Conservation (phyloP, 2,797 vertebrate species). For the Natrix natrix region DNA sequence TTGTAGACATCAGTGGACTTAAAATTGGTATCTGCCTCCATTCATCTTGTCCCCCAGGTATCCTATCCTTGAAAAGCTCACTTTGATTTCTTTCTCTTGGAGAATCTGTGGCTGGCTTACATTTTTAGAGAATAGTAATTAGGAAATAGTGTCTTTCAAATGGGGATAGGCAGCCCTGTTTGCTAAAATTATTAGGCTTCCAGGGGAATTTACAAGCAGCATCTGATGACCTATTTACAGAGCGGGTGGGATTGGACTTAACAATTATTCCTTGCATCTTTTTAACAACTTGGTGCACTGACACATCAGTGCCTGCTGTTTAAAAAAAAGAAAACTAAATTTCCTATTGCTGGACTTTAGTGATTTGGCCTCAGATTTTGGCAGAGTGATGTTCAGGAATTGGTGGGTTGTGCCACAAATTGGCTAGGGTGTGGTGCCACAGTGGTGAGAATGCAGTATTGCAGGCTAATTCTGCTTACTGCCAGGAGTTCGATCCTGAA, state of each 20-base stretch:
- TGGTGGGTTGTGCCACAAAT: not conserved
- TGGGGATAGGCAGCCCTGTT: not conserved
- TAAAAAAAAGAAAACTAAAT: not conserved
- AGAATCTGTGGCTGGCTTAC: not conserved
- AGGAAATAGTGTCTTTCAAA: not conserved
- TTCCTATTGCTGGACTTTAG: not conserved
- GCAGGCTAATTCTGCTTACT: not conserved
- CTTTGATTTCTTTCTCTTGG: not conserved
- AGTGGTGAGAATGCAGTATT: not conserved
- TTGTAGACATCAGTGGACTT: rapidly evolving
- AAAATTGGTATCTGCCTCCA: too few relatives aligned
- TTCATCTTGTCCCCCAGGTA: not conserved
- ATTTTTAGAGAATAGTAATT: not conserved
- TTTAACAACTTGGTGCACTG: not conserved
- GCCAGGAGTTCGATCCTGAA: not conserved
- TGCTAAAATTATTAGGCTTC: not conserved
- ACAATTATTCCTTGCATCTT: not conserved
- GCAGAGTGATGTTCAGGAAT: not conserved
- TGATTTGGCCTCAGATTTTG: not conserved
- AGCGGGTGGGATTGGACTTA: not conserved
- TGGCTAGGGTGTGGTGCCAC: not conserved
- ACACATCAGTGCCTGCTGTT: not conserved
- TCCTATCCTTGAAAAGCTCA: not conserved
- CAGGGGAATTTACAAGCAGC: not conserved
- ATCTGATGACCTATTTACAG: not conserved